These are phyloP conservation scores for Hippolais icterina DNA, from an alignment of 2,113 vertebrate species.

Conservation along the genomic window DNA sequence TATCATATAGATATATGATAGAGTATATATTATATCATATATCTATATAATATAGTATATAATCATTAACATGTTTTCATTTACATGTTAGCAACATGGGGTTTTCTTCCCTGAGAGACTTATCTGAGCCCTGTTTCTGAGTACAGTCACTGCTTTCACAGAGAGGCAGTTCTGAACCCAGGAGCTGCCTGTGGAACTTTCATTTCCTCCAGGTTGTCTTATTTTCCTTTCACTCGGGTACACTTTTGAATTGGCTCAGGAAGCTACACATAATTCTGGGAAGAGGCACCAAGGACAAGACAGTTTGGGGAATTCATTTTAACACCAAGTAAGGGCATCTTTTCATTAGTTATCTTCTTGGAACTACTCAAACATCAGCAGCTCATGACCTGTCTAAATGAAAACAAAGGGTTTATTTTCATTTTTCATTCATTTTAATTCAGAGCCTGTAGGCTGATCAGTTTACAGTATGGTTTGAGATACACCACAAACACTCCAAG, in stretches of 20 bases:
- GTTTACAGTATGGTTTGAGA: neutral
- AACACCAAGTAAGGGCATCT: neutral
- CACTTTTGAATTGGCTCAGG: neutral
- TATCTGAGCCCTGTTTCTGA: neutral
- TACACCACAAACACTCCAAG: neutral
- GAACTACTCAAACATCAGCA: neutral
- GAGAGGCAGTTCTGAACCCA: neutral
- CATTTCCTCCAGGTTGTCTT: neutral
- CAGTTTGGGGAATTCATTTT: neutral
- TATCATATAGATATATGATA: no score
- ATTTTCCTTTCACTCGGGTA: neutral
- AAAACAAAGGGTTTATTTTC: neutral
- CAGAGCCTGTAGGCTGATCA: neutral
- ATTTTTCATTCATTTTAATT: neutral
- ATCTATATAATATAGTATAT: no score
- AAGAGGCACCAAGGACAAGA: neutral
- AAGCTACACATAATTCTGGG: neutral
- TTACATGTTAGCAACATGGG: accelerated
- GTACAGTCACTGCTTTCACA: neutral
- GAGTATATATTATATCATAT: no score
- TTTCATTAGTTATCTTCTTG: neutral
- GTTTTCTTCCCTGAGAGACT: neutral
- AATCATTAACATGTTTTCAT: no score
- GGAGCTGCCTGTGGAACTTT: neutral
- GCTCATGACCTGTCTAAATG: neutral